Conservation (phyloP, 2,888 invertebrate genomes). For the Parnassius smintheus region DNA sequence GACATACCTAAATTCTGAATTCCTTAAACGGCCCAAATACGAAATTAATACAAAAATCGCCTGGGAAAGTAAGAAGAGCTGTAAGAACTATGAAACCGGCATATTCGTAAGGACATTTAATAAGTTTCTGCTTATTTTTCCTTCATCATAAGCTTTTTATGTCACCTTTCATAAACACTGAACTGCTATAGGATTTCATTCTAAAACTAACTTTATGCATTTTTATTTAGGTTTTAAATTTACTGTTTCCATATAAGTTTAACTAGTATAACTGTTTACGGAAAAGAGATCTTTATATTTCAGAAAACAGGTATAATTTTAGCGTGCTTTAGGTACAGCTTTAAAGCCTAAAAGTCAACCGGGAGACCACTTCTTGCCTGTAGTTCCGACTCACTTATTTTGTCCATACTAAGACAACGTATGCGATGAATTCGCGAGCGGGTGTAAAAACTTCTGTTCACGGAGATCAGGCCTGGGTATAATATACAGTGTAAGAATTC, state of each 20-base stretch:
- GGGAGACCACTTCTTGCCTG: slow-evolving; percentile 60
- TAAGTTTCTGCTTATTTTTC: slow-evolving; percentile 70
- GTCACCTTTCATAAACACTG: slow-evolving; percentile 32
- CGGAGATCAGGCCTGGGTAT: slow-evolving; percentile 45
- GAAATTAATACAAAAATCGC: slow-evolving; percentile 40
- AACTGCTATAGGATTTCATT: slow-evolving; percentile 15
- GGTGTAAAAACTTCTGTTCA: slow-evolving; percentile 54
- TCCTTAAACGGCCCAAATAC: slow-evolving; percentile 41
- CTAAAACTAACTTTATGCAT: slow-evolving; percentile 34
- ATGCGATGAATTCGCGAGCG: slow-evolving; percentile 64
- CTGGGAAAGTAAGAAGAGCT: slow-evolving; percentile 32
- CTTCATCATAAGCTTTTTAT: slow-evolving; percentile 65
- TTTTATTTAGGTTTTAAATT: neutral
- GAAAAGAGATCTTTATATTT: slow-evolving; percentile 31
- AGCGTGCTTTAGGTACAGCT: slow-evolving; percentile 36
- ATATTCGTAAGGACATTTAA: slow-evolving; percentile 68
- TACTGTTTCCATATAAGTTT: neutral
- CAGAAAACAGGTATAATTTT: slow-evolving; percentile 16
- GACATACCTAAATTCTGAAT: slow-evolving; percentile 28
- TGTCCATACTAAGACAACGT: slow-evolving; percentile 73
- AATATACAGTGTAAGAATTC: too few species aligned
- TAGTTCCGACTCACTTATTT: slow-evolving; percentile 72
- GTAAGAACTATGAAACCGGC: slow-evolving; percentile 60
- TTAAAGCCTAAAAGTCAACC: slow-evolving; percentile 49
- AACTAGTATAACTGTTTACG: slow-evolving; percentile 1